A percentile compares a stretch with the other conserved stretches of the same genome.
phyloP scores from a whole-genome alignment of 2,888 invertebrate species.

The Hirtodrosophila cameraria region DNA sequence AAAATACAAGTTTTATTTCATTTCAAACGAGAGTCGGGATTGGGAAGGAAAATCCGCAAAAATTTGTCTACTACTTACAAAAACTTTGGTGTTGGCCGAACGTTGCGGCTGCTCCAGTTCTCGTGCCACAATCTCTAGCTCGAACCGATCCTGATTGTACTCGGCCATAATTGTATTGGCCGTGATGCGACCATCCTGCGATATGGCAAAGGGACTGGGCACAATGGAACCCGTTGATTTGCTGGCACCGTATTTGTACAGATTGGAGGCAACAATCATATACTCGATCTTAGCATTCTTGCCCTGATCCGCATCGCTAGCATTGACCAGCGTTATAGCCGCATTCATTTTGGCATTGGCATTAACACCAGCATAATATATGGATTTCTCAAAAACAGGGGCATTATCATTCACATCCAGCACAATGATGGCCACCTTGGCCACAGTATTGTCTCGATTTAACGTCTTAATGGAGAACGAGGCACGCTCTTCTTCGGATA shows the following conservation, averaged over 20 bases:
- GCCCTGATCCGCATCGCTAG: constrained; percentile 92
- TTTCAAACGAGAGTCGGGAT: too few relatives aligned
- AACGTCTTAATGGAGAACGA: constrained; percentile 84
- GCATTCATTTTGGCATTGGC: constrained; percentile 91
- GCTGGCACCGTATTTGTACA: constrained; percentile 91
- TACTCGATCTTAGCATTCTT: constrained; percentile 93
- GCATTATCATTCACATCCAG: constrained; percentile 94
- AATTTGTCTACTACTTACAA: constrained; percentile 86
- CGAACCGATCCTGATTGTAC: constrained; percentile 94
- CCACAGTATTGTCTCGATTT: constrained; percentile 88
- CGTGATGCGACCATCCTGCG: constrained; percentile 82
- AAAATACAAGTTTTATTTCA: too few relatives aligned
- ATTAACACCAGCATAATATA: constrained; percentile 87
- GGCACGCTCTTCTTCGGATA: constrained; percentile 85
- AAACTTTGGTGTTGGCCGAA: constrained; percentile 90
- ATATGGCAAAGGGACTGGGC: constrained; percentile 90
- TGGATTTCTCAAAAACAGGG: constrained; percentile 88
- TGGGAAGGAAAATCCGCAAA: too few relatives aligned
- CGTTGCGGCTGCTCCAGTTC: constrained; percentile 92
- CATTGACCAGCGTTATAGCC: constrained; percentile 90
- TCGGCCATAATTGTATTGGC: constrained; percentile 94
- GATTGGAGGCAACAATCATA: constrained; percentile 91
- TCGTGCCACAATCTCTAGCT: constrained; percentile 92
- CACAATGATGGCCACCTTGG: constrained; percentile 89
- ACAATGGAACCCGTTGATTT: constrained; percentile 92